Evolutionary conservation across 2,113 vertebrate genomes (phyloP).

Genomic region (Brevimyrus niger): DNA sequence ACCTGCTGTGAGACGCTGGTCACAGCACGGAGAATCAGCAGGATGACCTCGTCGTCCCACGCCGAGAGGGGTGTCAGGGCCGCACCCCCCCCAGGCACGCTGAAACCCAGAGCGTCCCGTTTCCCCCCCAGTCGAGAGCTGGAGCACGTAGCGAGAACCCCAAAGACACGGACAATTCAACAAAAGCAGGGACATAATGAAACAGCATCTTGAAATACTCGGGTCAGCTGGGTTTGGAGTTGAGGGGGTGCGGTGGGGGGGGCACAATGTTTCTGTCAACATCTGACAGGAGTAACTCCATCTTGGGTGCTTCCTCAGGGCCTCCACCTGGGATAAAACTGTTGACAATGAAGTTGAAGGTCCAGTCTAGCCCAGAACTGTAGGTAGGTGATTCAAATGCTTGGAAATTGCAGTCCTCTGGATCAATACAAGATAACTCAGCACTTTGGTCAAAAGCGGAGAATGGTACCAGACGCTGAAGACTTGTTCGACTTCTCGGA

Average conservation of each 20-base stretch:
- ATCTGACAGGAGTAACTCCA: not conserved
- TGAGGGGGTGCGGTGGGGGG: not conserved
- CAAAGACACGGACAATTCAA: not conserved
- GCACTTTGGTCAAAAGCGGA: not conserved
- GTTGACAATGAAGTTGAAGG: not conserved
- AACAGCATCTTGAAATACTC: not conserved
- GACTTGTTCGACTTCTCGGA: not conserved
- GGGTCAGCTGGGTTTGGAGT: not conserved
- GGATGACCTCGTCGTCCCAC: not conserved
- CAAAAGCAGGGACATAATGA: not conserved
- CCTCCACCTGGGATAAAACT: not conserved
- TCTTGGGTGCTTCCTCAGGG: not conserved
- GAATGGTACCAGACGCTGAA: not conserved
- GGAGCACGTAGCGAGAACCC: not conserved
- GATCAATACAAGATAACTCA: not conserved
- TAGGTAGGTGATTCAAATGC: not conserved
- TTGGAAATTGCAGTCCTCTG: not conserved
- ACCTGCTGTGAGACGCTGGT: not conserved
- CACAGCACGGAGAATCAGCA: not conserved
- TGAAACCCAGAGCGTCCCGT: not conserved
- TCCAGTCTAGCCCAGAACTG: not conserved
- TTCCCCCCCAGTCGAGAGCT: not conserved
- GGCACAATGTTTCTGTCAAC: not conserved
- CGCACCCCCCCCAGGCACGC: not conserved
- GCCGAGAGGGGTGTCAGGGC: not conserved